Percentiles rank a stretch among this genome's conserved stretches.
phyloP scores from a whole-genome alignment of 2,797 vertebrate genomes.

The Pogonophryne albipinna region DNA sequence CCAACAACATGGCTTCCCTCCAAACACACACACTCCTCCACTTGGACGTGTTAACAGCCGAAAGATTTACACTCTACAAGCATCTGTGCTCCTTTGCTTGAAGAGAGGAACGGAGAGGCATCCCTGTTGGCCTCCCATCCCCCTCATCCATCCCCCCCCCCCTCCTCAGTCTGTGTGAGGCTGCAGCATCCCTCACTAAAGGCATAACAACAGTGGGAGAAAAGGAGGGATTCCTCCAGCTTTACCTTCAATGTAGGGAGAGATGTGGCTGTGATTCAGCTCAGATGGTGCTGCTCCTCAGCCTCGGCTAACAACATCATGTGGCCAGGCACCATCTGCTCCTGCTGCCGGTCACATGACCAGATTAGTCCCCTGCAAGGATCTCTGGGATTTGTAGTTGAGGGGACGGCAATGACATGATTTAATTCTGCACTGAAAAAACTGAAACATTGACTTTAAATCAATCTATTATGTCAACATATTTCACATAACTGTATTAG shows the following conservation, averaged over 20 bases:
- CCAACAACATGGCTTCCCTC: conserved; percentile 4
- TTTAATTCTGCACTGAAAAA: background rate
- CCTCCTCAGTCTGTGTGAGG: conserved; percentile 24
- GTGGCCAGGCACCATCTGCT: conserved; percentile 82
- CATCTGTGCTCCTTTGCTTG: conserved; percentile 62
- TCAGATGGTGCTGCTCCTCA: conserved; percentile 76
- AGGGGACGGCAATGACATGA: background rate
- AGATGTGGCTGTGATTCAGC: conserved; percentile 77
- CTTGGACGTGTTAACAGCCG: conserved; percentile 38
- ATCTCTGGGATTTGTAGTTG: conserved; percentile 83
- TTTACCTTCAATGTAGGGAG: conserved; percentile 79
- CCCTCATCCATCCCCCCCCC: conserved; percentile 55
- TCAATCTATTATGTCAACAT: no score
- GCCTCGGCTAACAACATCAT: conserved; percentile 81
- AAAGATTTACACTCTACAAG: conserved; percentile 36
- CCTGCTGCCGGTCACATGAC: conserved; percentile 78
- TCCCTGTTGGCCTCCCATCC: conserved; percentile 72
- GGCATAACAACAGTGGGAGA: conserved; percentile 42
- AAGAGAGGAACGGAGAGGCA: conserved; percentile 51
- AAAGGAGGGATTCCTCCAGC: conserved; percentile 66
- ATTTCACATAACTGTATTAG: no score
- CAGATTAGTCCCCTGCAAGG: conserved; percentile 40
- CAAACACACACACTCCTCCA: conserved; percentile 24
- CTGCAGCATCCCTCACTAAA: conserved; percentile 41
- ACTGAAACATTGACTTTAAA: no score